Evolutionary conservation across 2,888 invertebrate genomes (phyloP).

Genomic region (Pristionchus exspectatus): DNA sequence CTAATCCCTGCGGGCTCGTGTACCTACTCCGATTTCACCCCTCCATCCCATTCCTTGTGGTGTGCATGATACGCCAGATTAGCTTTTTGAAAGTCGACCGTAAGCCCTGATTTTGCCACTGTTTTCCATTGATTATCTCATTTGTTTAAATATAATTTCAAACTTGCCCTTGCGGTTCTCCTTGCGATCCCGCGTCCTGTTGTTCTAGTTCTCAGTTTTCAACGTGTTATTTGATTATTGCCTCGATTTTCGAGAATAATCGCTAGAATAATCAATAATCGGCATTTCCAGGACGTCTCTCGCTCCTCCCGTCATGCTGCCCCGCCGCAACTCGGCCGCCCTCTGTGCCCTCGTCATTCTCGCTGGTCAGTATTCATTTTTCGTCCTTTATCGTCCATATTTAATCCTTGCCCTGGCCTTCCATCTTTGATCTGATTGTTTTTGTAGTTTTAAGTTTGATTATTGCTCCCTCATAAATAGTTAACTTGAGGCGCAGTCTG

Average conservation of each 20-base stretch:
- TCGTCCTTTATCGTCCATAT: background rate
- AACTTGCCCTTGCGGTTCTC: no score
- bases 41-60: background rate
- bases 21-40: conserved; percentile 7
- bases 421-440: background rate
- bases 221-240: background rate
- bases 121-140: no score
- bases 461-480: background rate
- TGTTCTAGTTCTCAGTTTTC: no score
- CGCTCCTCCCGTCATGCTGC: conserved; percentile 9
- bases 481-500: background rate
- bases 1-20: background rate
- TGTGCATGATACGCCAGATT: background rate
- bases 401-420: background rate
- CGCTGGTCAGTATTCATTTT: background rate
- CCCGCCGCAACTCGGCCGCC: background rate
- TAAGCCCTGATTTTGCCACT: background rate
- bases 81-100: background rate
- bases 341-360: background rate
- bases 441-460: no score
- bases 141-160: no score
- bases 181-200: no score
- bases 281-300: background rate
- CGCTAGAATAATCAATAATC: background rate
- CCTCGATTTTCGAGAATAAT: background rate